A percentile compares a stretch with the other conserved stretches of the same genome.
These are phyloP conservation scores for Amphiura filiformis DNA, from an alignment of 35 echinoderm and acorn worm species.

Conservation along the genomic window DNA sequence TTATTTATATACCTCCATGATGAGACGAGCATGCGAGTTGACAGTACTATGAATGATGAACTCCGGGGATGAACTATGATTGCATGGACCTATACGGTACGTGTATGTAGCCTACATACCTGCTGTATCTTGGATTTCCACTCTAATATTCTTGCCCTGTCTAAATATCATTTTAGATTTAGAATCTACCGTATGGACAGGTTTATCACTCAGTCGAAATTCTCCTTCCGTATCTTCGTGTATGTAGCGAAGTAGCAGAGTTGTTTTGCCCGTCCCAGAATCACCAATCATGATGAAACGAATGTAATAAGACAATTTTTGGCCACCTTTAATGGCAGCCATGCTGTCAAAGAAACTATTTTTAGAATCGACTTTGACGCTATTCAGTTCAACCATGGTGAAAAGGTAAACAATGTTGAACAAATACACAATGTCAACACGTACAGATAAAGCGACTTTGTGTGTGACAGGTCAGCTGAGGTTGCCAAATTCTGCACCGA, in stretches of 20 bases:
- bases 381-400: neutral
- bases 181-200: constrained; percentile 25
- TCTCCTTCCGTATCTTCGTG: neutral
- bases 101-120: no score
- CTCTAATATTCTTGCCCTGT: constrained; percentile 32
- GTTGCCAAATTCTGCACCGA: no score
- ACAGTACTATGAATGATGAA: no score
- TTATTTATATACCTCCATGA: no score
- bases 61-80: no score
- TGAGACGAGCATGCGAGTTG: no score
- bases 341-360: constrained; percentile 6
- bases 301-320: neutral
- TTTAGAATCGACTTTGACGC: neutral
- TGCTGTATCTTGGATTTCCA: constrained; percentile 85
- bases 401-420: no score
- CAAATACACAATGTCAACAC: no score
- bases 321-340: neutral
- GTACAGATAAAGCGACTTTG: no score
- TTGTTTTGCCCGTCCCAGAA: constrained; percentile 78
- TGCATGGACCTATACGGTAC: no score
- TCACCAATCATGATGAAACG: constrained; percentile 64
- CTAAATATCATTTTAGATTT: neutral
- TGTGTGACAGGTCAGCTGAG: no score
- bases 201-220: neutral
- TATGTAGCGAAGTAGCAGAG: constrained; percentile 28